Conservation (phyloP, 2,888 invertebrate genomes). For the Oeneis ivallda region DNA sequence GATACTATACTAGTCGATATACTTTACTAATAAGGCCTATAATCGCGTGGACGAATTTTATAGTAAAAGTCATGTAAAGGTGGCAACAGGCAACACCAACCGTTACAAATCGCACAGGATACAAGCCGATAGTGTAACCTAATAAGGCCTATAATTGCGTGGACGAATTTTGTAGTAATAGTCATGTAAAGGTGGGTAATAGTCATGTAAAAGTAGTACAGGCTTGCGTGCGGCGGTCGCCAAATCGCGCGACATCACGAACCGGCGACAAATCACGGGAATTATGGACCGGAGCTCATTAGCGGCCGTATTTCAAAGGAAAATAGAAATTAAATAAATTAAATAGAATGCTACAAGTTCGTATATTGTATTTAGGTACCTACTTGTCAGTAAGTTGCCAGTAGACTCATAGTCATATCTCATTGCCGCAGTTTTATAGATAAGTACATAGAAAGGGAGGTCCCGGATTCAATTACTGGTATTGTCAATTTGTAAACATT, state of each 20-base stretch:
- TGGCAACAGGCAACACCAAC: constrained; percentile 9
- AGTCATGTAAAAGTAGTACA: neutral
- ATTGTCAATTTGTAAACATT: too few relatives aligned
- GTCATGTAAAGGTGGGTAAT: neutral
- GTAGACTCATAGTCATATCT: too few relatives aligned
- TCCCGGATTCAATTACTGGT: too few relatives aligned
- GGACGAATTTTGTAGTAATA: neutral
- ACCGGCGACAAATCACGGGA: constrained; percentile 65
- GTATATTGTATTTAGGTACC: too few relatives aligned
- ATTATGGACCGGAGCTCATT: constrained; percentile 65
- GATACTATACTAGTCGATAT: neutral
- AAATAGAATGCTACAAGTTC: constrained; percentile 25
- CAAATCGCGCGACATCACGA: constrained; percentile 45
- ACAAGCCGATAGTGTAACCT: neutral
- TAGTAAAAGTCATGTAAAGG: neutral
- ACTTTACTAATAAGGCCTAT: neutral
- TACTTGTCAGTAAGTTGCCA: too few relatives aligned
- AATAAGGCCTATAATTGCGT: constrained; percentile 1
- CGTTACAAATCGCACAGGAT: neutral
- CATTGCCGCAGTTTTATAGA: too few relatives aligned
- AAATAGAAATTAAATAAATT: constrained; percentile 48
- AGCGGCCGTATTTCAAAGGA: constrained; percentile 56
- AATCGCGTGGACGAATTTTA: neutral
- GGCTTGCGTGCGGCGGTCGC: constrained; percentile 4
- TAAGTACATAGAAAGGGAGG: too few relatives aligned